Evolutionary conservation across 2,113 vertebrate genomes (phyloP).

Genomic region (Pseudolaguvia tuberculata): DNA sequence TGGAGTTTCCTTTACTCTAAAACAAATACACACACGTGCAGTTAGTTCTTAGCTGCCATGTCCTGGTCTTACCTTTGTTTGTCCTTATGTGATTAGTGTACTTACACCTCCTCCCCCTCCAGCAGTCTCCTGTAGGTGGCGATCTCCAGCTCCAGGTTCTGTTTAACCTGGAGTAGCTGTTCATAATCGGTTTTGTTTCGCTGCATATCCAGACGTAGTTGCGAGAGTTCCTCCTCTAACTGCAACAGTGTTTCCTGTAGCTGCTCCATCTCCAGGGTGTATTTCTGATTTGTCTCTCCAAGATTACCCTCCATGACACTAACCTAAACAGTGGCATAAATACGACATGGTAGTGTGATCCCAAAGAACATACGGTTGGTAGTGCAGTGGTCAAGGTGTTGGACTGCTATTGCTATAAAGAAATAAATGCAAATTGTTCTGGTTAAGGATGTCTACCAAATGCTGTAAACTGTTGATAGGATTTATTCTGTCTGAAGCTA

Average conservation of each 20-base stretch:
- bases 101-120: conserved; percentile 74
- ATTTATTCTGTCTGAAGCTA: too few species aligned
- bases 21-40: conserved; percentile 14
- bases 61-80: neutral
- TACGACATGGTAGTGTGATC: neutral
- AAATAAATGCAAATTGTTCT: too few species aligned
- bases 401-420: too few species aligned
- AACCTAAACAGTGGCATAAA: conserved; percentile 47
- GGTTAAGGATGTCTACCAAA: too few species aligned
- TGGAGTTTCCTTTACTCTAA: conserved; percentile 65
- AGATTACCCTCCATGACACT: conserved; percentile 69
- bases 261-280: conserved; percentile 64
- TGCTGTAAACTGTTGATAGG: too few species aligned
- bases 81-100: neutral
- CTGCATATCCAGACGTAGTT: conserved; percentile 71
- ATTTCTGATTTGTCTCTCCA: conserved; percentile 64
- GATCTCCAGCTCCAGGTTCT: conserved; percentile 77
- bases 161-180: conserved; percentile 72
- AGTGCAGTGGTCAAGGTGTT: too few species aligned
- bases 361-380: too few species aligned
- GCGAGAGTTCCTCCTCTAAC: conserved; percentile 70
- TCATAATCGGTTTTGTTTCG: conserved; percentile 72
- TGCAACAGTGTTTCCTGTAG: conserved; percentile 62
- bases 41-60: neutral
- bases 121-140: conserved; percentile 74